Evolutionary conservation across 2,113 vertebrate genomes (phyloP).

Genomic region (Canis aureus): DNA sequence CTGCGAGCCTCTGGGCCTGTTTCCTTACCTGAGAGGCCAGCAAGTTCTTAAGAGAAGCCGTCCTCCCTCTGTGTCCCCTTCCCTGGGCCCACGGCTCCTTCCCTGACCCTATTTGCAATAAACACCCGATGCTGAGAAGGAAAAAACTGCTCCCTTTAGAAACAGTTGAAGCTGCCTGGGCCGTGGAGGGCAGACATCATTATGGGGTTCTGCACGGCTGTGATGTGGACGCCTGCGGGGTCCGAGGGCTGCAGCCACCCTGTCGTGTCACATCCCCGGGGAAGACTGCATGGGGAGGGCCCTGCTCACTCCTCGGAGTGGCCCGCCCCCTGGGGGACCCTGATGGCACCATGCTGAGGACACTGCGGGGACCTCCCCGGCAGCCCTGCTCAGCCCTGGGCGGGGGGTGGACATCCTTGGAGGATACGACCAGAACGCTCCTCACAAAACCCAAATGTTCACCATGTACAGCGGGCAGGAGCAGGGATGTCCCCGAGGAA

Average conservation of each 20-base stretch:
- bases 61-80: not conserved
- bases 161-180: constrained; percentile 83
- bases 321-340: not conserved
- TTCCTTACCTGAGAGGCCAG: not conserved
- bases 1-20: not conserved
- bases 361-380: not conserved
- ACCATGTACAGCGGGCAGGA: fast-evolving
- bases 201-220: constrained; percentile 82
- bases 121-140: constrained; percentile 83
- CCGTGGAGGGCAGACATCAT: constrained; percentile 63
- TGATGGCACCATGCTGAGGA: not conserved
- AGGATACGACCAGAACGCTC: fast-evolving
- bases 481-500: not conserved
- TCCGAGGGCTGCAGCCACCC: constrained; percentile 58
- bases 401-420: not conserved
- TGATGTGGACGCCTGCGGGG: constrained; percentile 72
- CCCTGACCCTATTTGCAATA: constrained; percentile 84
- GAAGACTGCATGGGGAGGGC: not conserved
- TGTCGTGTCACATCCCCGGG: constrained; percentile 50
- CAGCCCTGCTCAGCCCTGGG: not conserved
- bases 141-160: constrained; percentile 84
- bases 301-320: too few relatives aligned
- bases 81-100: constrained; percentile 66
- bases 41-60: not conserved
- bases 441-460: not conserved